Evolutionary conservation across 2,113 vertebrate species (phyloP).

Genomic region (Recurvirostra avosetta): DNA sequence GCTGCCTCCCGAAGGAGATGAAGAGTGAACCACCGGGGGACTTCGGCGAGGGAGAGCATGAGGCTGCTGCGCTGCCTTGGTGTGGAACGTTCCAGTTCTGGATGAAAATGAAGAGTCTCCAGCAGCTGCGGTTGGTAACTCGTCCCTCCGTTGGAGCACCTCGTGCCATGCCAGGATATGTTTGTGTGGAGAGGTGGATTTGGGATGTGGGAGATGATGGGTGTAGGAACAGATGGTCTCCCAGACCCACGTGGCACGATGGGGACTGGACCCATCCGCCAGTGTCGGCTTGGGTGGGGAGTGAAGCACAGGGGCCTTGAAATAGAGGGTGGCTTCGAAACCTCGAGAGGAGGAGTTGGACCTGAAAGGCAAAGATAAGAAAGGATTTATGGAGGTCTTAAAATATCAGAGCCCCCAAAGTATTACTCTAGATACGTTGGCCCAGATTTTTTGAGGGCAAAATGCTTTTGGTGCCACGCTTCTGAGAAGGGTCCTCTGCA

Average conservation of each 20-base stretch:
- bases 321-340: neutral
- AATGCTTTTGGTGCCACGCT: neutral
- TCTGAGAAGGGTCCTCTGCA: neutral
- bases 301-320: neutral
- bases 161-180: rapidly evolving
- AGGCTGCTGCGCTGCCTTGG: neutral
- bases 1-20: neutral
- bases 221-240: neutral
- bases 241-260: rapidly evolving
- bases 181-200: neutral
- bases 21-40: neutral
- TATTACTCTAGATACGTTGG: neutral
- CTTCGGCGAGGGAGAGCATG: neutral
- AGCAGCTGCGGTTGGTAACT: neutral
- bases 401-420: neutral
- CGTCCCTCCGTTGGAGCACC: neutral
- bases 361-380: neutral
- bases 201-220: neutral
- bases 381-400: neutral
- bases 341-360: neutral
- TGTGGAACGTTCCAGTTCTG: neutral
- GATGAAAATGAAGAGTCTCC: neutral
- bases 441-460: neutral
- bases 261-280: neutral
- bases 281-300: neutral